Evolutionary conservation across 2,113 vertebrate species (phyloP), one percentile per base, ranked within the genome.

Genomic region (Oriolus oriolus): DNA sequence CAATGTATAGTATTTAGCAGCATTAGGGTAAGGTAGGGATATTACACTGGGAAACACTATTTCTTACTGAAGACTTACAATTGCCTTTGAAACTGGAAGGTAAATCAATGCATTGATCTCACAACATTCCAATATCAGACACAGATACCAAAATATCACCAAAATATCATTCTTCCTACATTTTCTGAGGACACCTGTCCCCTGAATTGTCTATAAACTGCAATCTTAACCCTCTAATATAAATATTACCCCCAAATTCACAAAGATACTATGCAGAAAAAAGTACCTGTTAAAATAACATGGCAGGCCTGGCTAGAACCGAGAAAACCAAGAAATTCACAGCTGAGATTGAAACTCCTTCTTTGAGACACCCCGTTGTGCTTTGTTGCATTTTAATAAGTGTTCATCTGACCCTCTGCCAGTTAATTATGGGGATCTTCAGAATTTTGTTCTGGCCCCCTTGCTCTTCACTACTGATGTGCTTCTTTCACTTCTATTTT

Each of bases 351-450:
- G 87, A 94, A 95, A 91, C 79, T 91, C 85, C 73, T 78, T 92
- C 68, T 89, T 96, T 94, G 66, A 87, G 76, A 92, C 50, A 83
- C 53, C 71, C 90, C 11, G 0, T 96, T 90, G 90, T 96, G 87
- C 80, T 76, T 93, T 85, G 87, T 89, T 89, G 87, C 92, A 94
- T 97, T 97, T 97, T 93, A 93, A 95, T 93, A 89, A 61, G 66
- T 49, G 50, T 47, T 95, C 76, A 75, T 78, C 39, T 96, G 79
- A 89, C 70, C 92, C 89, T 97, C 87, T 90, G 33, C 42, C 61
- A 90, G 71, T 94, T 96, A 95, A 94, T 95, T 96, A 82, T 80
- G 64, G 87, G 94, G 47, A 80, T 89, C 88, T 79, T 95, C 75
- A 91, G 88, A 96, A 94, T 93, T 87, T 73, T 78, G 56, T 94